Conservation (phyloP, 1,140 invertebrate genomes). For the Lordiphosa mommai region DNA sequence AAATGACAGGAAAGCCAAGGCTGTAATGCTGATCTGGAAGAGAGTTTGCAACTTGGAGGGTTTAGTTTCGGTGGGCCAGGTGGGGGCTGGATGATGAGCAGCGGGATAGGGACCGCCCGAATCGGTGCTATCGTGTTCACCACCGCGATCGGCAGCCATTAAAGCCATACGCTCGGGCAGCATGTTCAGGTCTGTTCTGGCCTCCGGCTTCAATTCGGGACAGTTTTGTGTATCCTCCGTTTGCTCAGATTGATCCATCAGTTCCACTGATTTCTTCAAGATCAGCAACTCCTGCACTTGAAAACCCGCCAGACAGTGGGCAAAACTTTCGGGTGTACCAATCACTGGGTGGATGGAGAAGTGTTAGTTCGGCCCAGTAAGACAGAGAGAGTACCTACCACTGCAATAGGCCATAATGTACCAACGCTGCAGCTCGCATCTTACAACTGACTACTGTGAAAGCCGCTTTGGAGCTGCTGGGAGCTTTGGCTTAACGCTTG, state of each 20-base stretch:
- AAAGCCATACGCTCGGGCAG: conserved; percentile 49
- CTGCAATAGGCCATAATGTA: conserved; percentile 50
- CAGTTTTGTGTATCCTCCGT: background rate
- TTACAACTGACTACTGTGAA: conserved; percentile 28
- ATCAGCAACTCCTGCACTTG: conserved; percentile 46
- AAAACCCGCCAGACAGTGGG: conserved; percentile 52
- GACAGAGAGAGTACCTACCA: conserved; percentile 31
- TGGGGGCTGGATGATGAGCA: conserved; percentile 17
- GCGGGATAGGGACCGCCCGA: conserved; percentile 16
- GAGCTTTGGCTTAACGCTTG: conserved; percentile 30
- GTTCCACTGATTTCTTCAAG: conserved; percentile 48
- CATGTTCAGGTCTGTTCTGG: background rate
- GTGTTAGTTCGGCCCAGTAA: background rate
- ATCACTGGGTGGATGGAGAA: conserved; percentile 18
- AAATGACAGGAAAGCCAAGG: conserved; percentile 88
- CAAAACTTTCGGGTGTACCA: conserved; percentile 50
- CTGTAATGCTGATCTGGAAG: conserved; percentile 86
- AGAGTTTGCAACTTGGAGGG: conserved; percentile 84
- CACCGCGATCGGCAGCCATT: conserved; percentile 53
- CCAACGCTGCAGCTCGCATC: conserved; percentile 7
- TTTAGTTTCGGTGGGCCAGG: conserved; percentile 79
- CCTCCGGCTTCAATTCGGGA: background rate
- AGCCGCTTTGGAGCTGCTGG: background rate
- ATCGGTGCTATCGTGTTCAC: conserved; percentile 13
- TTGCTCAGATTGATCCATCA: conserved; percentile 22